Conservation (phyloP, 2,797 vertebrate genomes). For the Gallinago stenura region DNA sequence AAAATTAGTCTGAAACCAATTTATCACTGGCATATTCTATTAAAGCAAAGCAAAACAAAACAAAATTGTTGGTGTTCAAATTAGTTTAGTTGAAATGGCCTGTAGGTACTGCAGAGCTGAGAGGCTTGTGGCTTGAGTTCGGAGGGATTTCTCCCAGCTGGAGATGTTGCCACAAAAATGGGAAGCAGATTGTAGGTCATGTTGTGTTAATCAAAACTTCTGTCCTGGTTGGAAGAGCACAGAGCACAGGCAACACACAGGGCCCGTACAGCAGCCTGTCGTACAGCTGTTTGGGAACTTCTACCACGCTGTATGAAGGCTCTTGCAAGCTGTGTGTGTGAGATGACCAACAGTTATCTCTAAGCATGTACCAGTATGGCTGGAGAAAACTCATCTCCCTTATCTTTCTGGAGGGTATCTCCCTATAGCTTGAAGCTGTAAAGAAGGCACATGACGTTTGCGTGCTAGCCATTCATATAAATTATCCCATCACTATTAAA, state of each 20-base stretch:
- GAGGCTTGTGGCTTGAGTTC: background rate
- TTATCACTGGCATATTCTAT: background rate
- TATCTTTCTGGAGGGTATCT: background rate
- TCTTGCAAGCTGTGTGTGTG: background rate
- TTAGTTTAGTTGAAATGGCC: background rate
- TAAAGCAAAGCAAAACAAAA: constrained; percentile 31
- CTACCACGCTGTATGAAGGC: background rate
- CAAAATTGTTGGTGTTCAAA: background rate
- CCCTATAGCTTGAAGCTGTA: background rate
- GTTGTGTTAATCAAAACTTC: background rate
- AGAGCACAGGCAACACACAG: background rate
- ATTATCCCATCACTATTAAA: background rate
- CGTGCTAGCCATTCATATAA: background rate
- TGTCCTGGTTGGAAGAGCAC: background rate
- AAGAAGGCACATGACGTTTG: background rate
- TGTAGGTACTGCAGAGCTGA: background rate
- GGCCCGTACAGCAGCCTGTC: background rate
- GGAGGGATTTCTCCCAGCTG: constrained; percentile 8
- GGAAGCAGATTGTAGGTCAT: background rate
- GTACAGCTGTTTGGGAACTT: background rate
- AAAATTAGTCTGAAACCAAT: constrained; percentile 8
- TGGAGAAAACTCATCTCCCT: background rate
- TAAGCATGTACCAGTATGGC: background rate
- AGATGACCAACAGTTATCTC: background rate
- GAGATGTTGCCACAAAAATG: constrained; percentile 19